Evolutionary conservation across 1,140 invertebrate genomes (phyloP).

Genomic region (Condylostylus longicornis): DNA sequence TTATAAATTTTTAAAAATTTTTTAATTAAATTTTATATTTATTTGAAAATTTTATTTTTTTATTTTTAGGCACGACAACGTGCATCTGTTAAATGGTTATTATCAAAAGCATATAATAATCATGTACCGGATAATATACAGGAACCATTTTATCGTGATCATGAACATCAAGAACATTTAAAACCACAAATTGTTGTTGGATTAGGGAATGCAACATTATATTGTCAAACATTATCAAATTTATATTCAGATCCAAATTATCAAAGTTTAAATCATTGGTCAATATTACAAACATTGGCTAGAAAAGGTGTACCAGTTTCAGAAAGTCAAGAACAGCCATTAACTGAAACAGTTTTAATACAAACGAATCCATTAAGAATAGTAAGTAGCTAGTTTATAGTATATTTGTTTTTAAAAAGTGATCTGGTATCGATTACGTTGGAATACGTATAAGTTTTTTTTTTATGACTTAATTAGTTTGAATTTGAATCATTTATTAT

Average conservation of each 20-base stretch:
- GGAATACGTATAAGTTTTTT: constrained; percentile 1
- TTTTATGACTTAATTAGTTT: too few species aligned
- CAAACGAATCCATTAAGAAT: constrained; percentile 90
- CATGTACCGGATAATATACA: constrained; percentile 83
- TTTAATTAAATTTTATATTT: too few species aligned
- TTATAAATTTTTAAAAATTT: too few species aligned
- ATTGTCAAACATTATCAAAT: constrained; percentile 86
- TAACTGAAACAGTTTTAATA: constrained; percentile 91
- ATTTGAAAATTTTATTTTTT: too few species aligned
- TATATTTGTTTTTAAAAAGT: not conserved
- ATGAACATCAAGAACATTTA: constrained; percentile 86
- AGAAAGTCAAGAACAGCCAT: constrained; percentile 66
- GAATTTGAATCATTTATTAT: not conserved
- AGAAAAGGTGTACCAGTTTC: constrained; percentile 80
- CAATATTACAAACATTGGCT: constrained; percentile 79
- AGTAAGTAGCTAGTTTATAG: constrained; percentile 41
- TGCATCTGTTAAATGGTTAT: constrained; percentile 92
- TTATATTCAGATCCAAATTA: constrained; percentile 95
- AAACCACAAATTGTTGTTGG: constrained; percentile 85
- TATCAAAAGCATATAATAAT: constrained; percentile 93
- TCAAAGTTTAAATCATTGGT: constrained; percentile 87
- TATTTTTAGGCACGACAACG: constrained; percentile 81
- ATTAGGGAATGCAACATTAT: constrained; percentile 87
- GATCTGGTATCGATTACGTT: not conserved
- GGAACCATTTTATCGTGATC: constrained; percentile 89